Conservation (phyloP, 2,888 invertebrate species). For the Panorpa germanica region DNA sequence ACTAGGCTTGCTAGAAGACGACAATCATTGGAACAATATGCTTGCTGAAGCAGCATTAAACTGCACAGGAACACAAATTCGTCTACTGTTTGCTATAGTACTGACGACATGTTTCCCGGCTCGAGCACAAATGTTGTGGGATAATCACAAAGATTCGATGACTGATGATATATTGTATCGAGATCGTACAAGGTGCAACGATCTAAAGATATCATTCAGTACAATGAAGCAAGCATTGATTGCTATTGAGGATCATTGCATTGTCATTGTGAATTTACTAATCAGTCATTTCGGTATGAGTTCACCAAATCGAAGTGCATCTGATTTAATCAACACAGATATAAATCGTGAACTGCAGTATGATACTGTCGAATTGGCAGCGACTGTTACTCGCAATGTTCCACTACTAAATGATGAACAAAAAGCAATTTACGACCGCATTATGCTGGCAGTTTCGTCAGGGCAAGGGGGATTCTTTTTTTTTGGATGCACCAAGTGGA, state of each 20-base stretch:
- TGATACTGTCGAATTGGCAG: too few species aligned
- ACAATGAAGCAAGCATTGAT: too few species aligned
- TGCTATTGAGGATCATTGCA: constrained; percentile 16
- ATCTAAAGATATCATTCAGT: too few species aligned
- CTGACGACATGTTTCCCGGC: constrained; percentile 16
- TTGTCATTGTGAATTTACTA: constrained; percentile 14
- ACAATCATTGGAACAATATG: constrained; percentile 12
- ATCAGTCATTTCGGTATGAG: constrained; percentile 14
- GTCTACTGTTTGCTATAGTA: constrained; percentile 16
- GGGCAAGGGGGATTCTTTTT: too few species aligned
- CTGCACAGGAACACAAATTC: constrained; percentile 14
- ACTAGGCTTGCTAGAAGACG: constrained; percentile 13
- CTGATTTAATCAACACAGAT: too few species aligned
- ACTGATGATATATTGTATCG: constrained; percentile 15
- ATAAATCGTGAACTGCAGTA: too few species aligned
- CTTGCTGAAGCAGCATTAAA: constrained; percentile 13
- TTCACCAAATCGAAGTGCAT: constrained; percentile 13
- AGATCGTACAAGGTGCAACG: constrained; percentile 15
- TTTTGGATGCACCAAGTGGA: too few species aligned
- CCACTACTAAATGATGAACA: too few species aligned
- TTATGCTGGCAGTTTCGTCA: too few species aligned
- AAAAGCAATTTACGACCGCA: too few species aligned
- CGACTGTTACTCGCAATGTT: too few species aligned
- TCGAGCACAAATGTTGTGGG: constrained; percentile 14
- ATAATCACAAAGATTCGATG: constrained; percentile 14